phyloP scores from a whole-genome alignment of 2,888 invertebrate genomes.

The Lasioglossum leucozonium region DNA sequence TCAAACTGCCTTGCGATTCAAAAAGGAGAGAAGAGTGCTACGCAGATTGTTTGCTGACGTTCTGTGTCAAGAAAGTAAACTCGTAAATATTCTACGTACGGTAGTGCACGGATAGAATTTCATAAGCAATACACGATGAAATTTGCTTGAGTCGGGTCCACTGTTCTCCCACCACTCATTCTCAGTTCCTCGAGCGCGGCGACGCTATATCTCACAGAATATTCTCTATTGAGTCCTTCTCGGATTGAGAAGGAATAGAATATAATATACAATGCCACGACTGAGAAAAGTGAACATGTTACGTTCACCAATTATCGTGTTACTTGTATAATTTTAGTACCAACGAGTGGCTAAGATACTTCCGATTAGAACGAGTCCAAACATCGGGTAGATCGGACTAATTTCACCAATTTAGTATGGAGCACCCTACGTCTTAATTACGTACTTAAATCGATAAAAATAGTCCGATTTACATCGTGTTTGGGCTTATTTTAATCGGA shows the following conservation, averaged over 20 bases:
- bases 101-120: neutral
- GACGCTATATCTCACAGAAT: too few relatives aligned
- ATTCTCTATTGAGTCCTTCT: too few relatives aligned
- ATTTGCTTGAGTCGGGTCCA: neutral
- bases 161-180: neutral
- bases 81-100: neutral
- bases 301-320: neutral
- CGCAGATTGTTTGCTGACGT: conserved; percentile 53
- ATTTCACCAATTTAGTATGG: neutral
- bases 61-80: conserved; percentile 10
- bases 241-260: neutral
- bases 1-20: conserved; percentile 59
- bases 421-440: neutral
- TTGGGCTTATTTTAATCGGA: neutral
- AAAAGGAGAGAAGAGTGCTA: conserved; percentile 68
- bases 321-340: neutral
- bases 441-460: neutral
- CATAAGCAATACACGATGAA: neutral
- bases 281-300: neutral
- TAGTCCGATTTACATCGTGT: neutral
- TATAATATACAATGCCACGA: neutral
- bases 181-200: neutral
- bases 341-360: neutral
- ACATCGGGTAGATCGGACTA: neutral
- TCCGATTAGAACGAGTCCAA: neutral